Conservation (phyloP, 2,113 vertebrate genomes). For the Apteryx owenii region DNA sequence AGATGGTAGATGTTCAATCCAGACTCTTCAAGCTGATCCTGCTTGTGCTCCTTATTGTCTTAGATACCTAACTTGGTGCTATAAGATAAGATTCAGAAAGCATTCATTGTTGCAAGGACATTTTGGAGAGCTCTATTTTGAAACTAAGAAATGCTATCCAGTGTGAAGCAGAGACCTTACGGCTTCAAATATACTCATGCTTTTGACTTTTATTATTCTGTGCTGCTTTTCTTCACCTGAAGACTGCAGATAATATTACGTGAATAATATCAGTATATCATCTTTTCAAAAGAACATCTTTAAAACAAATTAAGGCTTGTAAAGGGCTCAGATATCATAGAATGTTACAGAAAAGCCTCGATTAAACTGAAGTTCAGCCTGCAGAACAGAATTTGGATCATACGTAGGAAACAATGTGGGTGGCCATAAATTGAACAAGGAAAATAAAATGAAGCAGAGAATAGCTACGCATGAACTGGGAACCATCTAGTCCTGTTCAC, state of each 20-base stretch:
- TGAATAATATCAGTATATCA: not conserved
- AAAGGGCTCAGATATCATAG: accelerated
- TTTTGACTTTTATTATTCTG: not conserved
- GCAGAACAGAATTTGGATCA: too few relatives aligned
- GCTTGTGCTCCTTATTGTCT: not conserved
- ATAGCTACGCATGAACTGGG: accelerated
- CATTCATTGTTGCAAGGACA: not conserved
- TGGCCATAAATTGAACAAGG: accelerated
- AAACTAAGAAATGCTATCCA: not conserved
- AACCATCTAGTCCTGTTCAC: accelerated
- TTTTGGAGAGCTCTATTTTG: not conserved
- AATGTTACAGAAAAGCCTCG: not conserved
- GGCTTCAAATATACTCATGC: not conserved
- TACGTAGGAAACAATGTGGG: accelerated
- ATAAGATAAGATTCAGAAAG: not conserved
- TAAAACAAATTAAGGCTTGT: not conserved
- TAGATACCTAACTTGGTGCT: not conserved
- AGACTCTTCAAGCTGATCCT: not conserved
- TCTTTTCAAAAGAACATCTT: not conserved
- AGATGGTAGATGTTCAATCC: not conserved
- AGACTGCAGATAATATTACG: not conserved
- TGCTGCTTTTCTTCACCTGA: not conserved
- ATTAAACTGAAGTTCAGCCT: not conserved
- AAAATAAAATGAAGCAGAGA: accelerated
- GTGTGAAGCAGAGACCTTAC: not conserved